Evolutionary conservation across 2,797 vertebrate species (phyloP).

Genomic region (Enteromius unitaeniatus): DNA sequence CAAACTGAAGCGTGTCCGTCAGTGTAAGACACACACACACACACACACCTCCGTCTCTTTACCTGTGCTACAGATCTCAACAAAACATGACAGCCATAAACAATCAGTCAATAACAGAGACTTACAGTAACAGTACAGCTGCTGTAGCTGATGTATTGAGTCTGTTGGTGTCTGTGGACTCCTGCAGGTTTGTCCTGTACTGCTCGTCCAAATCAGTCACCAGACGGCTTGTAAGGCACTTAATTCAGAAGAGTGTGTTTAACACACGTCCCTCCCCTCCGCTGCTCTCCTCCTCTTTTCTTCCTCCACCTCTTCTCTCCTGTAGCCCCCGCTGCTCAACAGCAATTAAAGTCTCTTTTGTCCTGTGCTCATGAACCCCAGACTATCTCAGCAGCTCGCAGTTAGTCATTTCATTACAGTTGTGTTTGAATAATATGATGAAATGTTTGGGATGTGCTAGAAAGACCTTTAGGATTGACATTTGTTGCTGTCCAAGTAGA

Average conservation of each 20-base stretch:
- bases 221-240: constrained; percentile 74
- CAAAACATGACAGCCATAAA: neutral
- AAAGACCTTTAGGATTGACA: neutral
- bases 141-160: neutral
- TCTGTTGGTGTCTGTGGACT: neutral
- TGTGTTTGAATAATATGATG: neutral
- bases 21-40: constrained; percentile 8
- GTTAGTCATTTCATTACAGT: neutral
- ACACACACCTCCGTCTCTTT: too few species aligned
- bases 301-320: constrained; percentile 15
- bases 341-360: neutral
- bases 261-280: constrained; percentile 55
- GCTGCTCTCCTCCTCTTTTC: constrained; percentile 20
- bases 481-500: neutral
- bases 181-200: constrained; percentile 18
- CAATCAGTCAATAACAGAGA: neutral
- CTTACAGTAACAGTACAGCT: neutral
- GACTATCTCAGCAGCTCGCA: neutral
- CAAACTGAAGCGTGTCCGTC: neutral
- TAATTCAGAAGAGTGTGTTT: constrained; percentile 65
- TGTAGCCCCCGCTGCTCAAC: neutral
- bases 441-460: neutral
- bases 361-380: neutral
- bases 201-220: constrained; percentile 58
- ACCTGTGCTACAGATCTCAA: neutral